Evolutionary conservation across 2,888 invertebrate genomes (phyloP).

Genomic region (Drosophila pullipes): DNA sequence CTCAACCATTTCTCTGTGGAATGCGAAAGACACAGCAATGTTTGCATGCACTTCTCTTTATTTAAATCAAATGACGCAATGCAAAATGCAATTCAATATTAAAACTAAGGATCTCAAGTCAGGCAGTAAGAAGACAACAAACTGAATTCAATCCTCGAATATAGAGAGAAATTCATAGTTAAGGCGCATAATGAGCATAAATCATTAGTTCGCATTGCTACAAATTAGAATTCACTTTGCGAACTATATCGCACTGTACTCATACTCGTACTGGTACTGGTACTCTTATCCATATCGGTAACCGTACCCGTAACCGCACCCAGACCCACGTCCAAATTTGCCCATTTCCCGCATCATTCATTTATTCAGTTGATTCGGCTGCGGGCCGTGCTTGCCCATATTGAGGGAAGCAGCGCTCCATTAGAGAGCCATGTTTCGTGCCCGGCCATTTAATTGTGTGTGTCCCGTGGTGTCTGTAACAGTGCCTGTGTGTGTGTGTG

Average conservation of each 20-base stretch:
- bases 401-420: constrained; percentile 9
- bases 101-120: background rate
- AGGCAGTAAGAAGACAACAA: background rate
- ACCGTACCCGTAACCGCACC: background rate
- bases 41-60: background rate
- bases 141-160: background rate
- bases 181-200: background rate
- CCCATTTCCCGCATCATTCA: constrained; percentile 8
- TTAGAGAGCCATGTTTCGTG: constrained; percentile 41
- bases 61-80: background rate
- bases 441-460: constrained; percentile 65
- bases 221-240: background rate
- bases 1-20: background rate
- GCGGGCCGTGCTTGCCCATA: constrained; percentile 17
- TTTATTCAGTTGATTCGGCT: constrained; percentile 9
- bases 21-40: background rate
- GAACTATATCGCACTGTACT: background rate
- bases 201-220: background rate
- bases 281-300: background rate
- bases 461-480: constrained; percentile 41
- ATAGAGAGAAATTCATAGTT: background rate
- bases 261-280: background rate
- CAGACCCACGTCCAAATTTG: background rate
- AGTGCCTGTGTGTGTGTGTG: background rate
- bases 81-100: background rate